Evolutionary conservation across 2,888 invertebrate species (phyloP).

Genomic region (Rhingia rostrata): DNA sequence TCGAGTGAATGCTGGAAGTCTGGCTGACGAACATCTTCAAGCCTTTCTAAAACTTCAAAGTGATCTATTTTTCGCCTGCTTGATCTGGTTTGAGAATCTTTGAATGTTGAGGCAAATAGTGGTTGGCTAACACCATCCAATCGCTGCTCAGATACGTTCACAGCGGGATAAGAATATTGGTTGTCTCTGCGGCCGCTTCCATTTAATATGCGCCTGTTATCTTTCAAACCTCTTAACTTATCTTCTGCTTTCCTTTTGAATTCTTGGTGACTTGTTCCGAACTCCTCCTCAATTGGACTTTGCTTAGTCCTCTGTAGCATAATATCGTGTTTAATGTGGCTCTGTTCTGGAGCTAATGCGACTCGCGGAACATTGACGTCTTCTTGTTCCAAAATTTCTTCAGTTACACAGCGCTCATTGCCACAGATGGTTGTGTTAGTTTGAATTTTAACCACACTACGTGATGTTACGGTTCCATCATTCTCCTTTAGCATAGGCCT

Average conservation of each 20-base stretch:
- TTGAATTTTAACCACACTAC: slow-evolving; percentile 44
- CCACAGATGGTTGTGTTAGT: slow-evolving; percentile 37
- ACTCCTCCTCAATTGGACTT: no score
- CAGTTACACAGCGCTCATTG: slow-evolving; percentile 34
- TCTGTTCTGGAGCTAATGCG: no score
- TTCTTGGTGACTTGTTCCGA: no score
- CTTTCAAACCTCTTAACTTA: background rate
- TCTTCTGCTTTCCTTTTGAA: no score
- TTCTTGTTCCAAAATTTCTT: slow-evolving; percentile 52
- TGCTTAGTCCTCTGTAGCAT: no score
- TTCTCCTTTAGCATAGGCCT: slow-evolving; percentile 18
- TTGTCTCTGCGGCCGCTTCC: background rate
- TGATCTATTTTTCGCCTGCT: background rate
- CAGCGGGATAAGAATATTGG: background rate
- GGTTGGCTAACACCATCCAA: slow-evolving; percentile 3
- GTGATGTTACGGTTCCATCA: slow-evolving; percentile 36
- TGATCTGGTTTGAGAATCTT: slow-evolving; percentile 5
- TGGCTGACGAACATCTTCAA: slow-evolving; percentile 14
- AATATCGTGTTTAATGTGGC: no score
- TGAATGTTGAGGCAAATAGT: background rate
- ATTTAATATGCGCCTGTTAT: background rate
- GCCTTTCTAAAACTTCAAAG: background rate
- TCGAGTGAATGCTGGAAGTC: background rate
- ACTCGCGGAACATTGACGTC: slow-evolving; percentile 31
- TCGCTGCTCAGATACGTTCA: background rate